A percentile compares a stretch with the other conserved stretches of the same genome.
Conservation (phyloP, 2,113 vertebrate genomes). For the Platysteira castanea region DNA sequence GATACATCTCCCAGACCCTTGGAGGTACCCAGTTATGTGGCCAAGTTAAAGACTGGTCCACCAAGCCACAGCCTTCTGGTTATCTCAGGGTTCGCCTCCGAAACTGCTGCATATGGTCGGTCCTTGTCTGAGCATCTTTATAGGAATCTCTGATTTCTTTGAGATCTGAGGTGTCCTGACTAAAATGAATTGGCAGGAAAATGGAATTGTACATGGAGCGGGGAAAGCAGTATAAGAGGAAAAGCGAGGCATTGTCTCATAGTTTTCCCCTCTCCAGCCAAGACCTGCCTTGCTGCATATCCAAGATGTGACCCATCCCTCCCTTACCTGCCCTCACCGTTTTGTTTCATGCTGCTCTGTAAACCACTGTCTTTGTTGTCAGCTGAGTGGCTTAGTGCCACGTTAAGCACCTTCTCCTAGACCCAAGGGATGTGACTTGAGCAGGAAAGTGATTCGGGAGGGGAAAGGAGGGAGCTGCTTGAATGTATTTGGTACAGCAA, state of each 20-base stretch:
- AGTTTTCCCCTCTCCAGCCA: not conserved
- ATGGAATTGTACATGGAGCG: not conserved
- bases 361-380: not conserved
- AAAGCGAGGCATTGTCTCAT: not conserved
- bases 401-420: rapidly evolving
- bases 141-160: not conserved
- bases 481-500: not conserved
- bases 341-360: not conserved
- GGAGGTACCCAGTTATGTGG: not conserved
- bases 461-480: not conserved
- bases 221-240: not conserved
- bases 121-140: not conserved
- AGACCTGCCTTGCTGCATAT: not conserved
- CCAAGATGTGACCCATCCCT: not conserved
- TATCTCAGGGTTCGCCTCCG: not conserved
- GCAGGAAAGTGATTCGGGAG: not conserved
- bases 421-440: not conserved
- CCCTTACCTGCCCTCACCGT: not conserved
- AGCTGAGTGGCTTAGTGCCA: not conserved
- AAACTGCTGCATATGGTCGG: not conserved
- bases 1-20: not conserved
- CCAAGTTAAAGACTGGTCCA: not conserved
- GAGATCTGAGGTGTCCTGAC: not conserved
- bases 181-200: not conserved
- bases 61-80: not conserved